A percentile compares a stretch with the other conserved stretches of the same genome.
These are phyloP conservation scores for Brachyhypopomus gauderio DNA, from an alignment of 2,113 vertebrate species.

Conservation along the genomic window DNA sequence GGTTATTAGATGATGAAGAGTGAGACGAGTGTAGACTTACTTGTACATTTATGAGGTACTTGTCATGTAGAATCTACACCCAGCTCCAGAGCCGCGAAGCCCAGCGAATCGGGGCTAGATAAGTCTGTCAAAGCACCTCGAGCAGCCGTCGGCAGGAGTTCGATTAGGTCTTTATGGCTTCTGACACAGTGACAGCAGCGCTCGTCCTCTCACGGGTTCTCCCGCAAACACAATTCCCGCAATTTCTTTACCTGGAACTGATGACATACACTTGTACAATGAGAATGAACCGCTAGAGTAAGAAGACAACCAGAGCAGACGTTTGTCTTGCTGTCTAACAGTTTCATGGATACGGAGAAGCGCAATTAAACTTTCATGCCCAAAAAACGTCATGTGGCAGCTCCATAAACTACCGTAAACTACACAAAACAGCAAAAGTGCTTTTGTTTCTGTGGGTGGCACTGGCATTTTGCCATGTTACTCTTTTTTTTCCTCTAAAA, in stretches of 20 bases:
- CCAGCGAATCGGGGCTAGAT: slow-evolving; percentile 38
- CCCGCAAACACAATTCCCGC: slow-evolving; percentile 36
- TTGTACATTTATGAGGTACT: slow-evolving; percentile 61
- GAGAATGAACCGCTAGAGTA: slow-evolving; percentile 24
- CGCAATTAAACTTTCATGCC: slow-evolving; percentile 7
- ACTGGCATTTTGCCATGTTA: slow-evolving; percentile 14
- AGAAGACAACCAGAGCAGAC: slow-evolving; percentile 30
- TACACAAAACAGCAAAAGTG: slow-evolving; percentile 13
- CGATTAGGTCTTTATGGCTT: slow-evolving; percentile 45
- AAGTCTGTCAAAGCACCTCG: slow-evolving; percentile 33
- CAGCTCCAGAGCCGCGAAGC: slow-evolving; percentile 47
- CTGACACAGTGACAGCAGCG: slow-evolving; percentile 46
- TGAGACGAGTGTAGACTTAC: slow-evolving; percentile 51
- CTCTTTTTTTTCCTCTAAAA: neutral
- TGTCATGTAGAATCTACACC: slow-evolving; percentile 66
- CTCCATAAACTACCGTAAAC: neutral
- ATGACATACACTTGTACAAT: slow-evolving; percentile 32
- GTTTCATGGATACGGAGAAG: slow-evolving; percentile 21
- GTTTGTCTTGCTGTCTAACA: slow-evolving; percentile 31
- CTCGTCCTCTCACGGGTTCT: slow-evolving; percentile 28
- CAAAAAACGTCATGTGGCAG: slow-evolving; percentile 12
- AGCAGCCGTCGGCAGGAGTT: slow-evolving; percentile 25
- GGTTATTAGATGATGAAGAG: slow-evolving; percentile 73
- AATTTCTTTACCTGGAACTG: slow-evolving; percentile 46
- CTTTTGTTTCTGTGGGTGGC: neutral